These are phyloP conservation scores for Conchocele bisecta DNA, from an alignment of 2,888 invertebrate genomes.

Conservation along the genomic window DNA sequence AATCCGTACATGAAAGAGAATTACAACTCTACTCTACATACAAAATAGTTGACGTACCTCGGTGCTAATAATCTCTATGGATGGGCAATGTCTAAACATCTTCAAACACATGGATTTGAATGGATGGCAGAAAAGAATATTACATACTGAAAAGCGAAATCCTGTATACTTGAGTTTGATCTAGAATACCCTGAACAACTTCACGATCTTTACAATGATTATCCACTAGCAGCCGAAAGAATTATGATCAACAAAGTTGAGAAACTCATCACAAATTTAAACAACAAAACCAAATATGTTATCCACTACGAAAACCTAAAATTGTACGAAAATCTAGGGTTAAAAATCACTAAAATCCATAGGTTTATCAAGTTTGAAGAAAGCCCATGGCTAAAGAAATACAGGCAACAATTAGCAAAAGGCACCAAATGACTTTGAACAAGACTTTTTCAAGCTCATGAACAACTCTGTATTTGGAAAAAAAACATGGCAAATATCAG, in stretches of 20 bases:
- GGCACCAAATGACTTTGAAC: conserved; percentile 75
- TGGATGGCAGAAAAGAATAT: conserved; percentile 48
- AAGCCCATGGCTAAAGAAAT: conserved; percentile 74
- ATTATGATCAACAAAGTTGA: conserved; percentile 1
- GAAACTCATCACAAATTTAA: not conserved
- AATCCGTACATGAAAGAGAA: conserved; percentile 9
- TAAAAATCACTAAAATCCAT: conserved; percentile 68
- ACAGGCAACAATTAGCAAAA: conserved; percentile 73
- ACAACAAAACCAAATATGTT: not conserved
- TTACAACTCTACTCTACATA: conserved; percentile 1
- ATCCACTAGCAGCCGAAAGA: conserved; percentile 16
- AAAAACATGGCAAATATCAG: conserved; percentile 82
- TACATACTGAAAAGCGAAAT: not conserved
- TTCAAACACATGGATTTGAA: conserved; percentile 68
- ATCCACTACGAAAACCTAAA: conserved; percentile 1
- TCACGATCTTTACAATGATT: conserved; percentile 26
- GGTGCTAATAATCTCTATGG: conserved; percentile 59
- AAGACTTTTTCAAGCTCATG: conserved; percentile 74
- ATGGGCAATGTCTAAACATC: conserved; percentile 70
- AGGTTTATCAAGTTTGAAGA: conserved; percentile 74
- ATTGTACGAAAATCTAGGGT: conserved; percentile 58
- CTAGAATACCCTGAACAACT: conserved; percentile 18
- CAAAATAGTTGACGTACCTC: conserved; percentile 30
- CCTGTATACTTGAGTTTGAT: conserved; percentile 15
- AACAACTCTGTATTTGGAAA: conserved; percentile 73